Conservation (phyloP, 1,140 invertebrate species). For the Procambarus clarkii region DNA sequence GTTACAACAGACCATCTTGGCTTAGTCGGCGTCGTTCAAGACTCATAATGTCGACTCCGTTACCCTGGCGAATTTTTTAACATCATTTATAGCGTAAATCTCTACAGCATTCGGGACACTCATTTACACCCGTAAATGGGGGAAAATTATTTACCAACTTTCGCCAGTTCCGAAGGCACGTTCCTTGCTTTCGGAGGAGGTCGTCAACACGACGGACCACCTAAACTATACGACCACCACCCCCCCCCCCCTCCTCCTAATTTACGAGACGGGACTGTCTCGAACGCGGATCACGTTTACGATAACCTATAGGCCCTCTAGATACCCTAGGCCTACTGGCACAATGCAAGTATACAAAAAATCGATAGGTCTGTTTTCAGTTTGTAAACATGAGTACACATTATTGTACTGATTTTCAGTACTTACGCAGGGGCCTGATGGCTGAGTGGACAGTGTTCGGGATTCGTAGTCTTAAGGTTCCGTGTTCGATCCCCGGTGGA, state of each 20-base stretch:
- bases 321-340: neutral
- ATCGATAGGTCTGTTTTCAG: neutral
- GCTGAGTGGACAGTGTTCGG: too few relatives aligned
- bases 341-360: neutral
- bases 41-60: neutral
- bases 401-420: too few relatives aligned
- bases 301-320: too few relatives aligned
- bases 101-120: neutral
- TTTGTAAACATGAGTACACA: too few relatives aligned
- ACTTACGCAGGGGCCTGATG: too few relatives aligned
- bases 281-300: neutral
- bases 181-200: neutral
- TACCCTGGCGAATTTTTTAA: too few relatives aligned
- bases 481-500: too few relatives aligned
- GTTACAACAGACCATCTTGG: neutral
- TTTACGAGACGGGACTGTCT: slow-evolving; percentile 22
- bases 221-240: slow-evolving; percentile 24
- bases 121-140: neutral
- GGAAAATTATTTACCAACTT: neutral
- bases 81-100: neutral
- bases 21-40: neutral
- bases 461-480: too few relatives aligned
- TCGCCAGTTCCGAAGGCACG: neutral
- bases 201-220: slow-evolving; percentile 38
- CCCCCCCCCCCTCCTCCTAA: slow-evolving; percentile 4